Base-by-base conservation (phyloP, 2,797 vertebrate species). In the Mionectes olivaceus region DNA sequence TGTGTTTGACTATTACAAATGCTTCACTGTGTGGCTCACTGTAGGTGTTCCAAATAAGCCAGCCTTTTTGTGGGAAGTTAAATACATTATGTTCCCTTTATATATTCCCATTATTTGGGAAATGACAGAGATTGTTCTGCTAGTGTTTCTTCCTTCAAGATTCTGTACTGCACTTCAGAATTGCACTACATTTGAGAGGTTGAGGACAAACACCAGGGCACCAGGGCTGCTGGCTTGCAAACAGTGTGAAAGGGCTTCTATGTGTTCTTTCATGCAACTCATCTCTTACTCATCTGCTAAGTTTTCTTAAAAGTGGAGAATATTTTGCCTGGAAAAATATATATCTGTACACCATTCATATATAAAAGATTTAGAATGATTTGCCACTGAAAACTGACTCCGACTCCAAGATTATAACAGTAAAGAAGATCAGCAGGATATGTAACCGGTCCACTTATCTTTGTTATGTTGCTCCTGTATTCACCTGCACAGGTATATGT, bases 1-100 rank as follows among this genome's bases (percentile, higher is more conserved):
- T 85, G 33, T 64, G 52, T 80, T 90, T 95, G 93, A 90, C 83
- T 90, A 39, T 93, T 90, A 97, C 78, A 93, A 95, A 95, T 95
- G 57, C 35, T 90, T 89, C 71, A 35, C 79, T 60, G 10, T 81
- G 87, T 92, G 76, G 39, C 33, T 91, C 46, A 46, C 89, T 81
- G 65, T 92, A 78, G 73, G 79, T 73, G 83, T 90, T 93, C 55
- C 69, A 92, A 94, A 92, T 70, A 87, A 92, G 33, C 53, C 56
- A 90, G 24, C 15, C 30, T 91, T 94, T 87, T 69, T 28, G 35
- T 87, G 68, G 53, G 25, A 90, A 93, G 79, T 76, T 85, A 94
- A 91, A 85, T 64, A 63, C 24, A 14, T 88, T 95, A 59, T 60
- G 59, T 81, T 94, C 61, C n/a, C 16, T 86, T 75, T 69, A 68